These are phyloP conservation scores for Pachyuromys duprasi DNA, from an alignment of 2,797 vertebrate species.

Conservation along the genomic window DNA sequence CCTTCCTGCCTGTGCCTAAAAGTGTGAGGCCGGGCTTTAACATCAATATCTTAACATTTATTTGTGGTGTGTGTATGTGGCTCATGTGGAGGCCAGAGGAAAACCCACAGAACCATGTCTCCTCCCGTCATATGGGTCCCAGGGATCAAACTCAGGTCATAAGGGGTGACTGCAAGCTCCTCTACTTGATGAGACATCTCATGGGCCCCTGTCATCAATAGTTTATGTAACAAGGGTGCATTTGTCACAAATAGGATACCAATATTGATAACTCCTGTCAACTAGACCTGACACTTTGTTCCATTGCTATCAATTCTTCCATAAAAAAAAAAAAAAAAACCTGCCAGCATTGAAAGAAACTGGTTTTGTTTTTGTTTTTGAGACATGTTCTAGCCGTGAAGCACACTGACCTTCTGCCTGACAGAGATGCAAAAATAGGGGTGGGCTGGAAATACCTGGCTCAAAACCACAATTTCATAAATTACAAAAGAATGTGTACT, in stretches of 20 bases:
- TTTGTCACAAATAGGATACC: neutral
- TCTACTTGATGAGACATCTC: neutral
- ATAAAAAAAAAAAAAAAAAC: neutral
- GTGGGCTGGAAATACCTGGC: neutral
- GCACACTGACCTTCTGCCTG: neutral
- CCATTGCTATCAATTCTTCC: neutral
- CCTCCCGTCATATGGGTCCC: neutral
- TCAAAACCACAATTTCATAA: neutral
- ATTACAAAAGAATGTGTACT: neutral
- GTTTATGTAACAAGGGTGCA: neutral
- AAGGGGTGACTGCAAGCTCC: neutral
- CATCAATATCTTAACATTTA: neutral
- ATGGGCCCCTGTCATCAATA: neutral
- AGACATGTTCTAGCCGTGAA: neutral
- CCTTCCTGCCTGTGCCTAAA: neutral
- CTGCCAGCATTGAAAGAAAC: neutral
- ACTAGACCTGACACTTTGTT: neutral
- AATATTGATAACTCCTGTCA: neutral
- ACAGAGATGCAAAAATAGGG: neutral
- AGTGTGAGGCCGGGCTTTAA: neutral
- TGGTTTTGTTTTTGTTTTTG: neutral
- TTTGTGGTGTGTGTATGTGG: neutral
- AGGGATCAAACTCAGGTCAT: neutral
- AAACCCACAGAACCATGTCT: neutral
- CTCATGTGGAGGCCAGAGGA: neutral